These are phyloP conservation scores for Phyllotis vaccarum DNA, from an alignment of 2,797 vertebrate genomes.

Conservation along the genomic window DNA sequence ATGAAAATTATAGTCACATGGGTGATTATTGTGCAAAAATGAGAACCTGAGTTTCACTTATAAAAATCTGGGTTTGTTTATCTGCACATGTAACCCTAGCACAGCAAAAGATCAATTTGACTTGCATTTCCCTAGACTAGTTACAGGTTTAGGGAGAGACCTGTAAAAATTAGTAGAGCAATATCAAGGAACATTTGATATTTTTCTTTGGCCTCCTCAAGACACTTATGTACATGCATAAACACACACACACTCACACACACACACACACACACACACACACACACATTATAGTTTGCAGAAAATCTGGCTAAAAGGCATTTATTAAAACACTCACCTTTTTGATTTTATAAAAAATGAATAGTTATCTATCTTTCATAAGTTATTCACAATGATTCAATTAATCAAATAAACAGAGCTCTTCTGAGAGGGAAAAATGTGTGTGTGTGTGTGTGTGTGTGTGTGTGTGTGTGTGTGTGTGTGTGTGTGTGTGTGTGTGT, in stretches of 20 bases:
- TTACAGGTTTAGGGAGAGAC: neutral
- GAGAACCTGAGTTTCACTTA: neutral
- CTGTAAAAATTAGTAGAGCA: neutral
- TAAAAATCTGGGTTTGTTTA: neutral
- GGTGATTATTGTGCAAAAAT: no score
- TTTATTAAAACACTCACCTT: slow-evolving; percentile 30
- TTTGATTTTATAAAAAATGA: neutral
- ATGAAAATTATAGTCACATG: neutral
- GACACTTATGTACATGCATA: neutral
- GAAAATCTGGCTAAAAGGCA: neutral
- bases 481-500: neutral
- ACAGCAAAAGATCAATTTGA: neutral
- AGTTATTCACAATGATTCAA: neutral
- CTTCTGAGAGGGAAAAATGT: neutral
- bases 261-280: neutral
- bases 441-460: no score
- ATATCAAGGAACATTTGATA: neutral
- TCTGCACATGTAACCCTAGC: no score
- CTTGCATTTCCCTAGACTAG: neutral
- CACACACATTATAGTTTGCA: neutral
- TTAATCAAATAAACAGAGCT: neutral
- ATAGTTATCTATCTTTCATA: neutral
- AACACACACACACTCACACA: neutral
- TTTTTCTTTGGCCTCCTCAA: neutral
- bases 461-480: neutral